These are phyloP conservation scores for Odontamblyopus lacepedii DNA, from an alignment of 2,797 vertebrate genomes.

Conservation along the genomic window DNA sequence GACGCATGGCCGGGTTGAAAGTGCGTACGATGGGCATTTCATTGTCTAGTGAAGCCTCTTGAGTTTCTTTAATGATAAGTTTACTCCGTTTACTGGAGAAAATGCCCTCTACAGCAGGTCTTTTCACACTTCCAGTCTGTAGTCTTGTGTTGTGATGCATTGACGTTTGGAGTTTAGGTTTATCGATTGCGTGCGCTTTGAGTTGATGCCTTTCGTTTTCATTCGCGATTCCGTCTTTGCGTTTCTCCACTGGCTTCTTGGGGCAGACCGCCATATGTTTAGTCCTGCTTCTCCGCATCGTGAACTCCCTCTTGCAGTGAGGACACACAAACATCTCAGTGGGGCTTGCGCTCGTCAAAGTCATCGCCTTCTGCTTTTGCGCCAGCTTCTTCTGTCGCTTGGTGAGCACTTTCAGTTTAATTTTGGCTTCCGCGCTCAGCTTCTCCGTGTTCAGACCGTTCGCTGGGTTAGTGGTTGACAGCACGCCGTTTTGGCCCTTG, in stretches of 20 bases:
- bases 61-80: slow-evolving; percentile 67
- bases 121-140: slow-evolving; percentile 62
- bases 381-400: slow-evolving; percentile 91
- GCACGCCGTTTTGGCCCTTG: slow-evolving; percentile 87
- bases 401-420: slow-evolving; percentile 85
- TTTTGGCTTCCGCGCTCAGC: slow-evolving; percentile 84
- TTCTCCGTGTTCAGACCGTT: slow-evolving; percentile 83
- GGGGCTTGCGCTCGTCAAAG: slow-evolving; percentile 77
- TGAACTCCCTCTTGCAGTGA: slow-evolving; percentile 92
- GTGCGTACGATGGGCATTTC: slow-evolving; percentile 71
- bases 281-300: slow-evolving; percentile 91
- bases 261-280: slow-evolving; percentile 94
- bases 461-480: slow-evolving; percentile 73
- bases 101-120: slow-evolving; percentile 65
- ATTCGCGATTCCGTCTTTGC: slow-evolving; percentile 80
- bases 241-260: slow-evolving; percentile 86
- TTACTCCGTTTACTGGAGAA: slow-evolving; percentile 80
- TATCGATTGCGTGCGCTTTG: slow-evolving; percentile 75
- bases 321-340: slow-evolving; percentile 86
- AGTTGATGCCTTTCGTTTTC: slow-evolving; percentile 80
- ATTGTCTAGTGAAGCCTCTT: slow-evolving; percentile 60
- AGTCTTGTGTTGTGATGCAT: slow-evolving; percentile 79
- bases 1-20: slow-evolving; percentile 80
- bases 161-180: slow-evolving; percentile 83
- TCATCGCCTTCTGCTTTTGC: slow-evolving; percentile 86